Evolutionary conservation across 2,113 vertebrate species (phyloP), one percentile per base, ranked within the genome.

Genomic region (Neotragus pygmaeus): DNA sequence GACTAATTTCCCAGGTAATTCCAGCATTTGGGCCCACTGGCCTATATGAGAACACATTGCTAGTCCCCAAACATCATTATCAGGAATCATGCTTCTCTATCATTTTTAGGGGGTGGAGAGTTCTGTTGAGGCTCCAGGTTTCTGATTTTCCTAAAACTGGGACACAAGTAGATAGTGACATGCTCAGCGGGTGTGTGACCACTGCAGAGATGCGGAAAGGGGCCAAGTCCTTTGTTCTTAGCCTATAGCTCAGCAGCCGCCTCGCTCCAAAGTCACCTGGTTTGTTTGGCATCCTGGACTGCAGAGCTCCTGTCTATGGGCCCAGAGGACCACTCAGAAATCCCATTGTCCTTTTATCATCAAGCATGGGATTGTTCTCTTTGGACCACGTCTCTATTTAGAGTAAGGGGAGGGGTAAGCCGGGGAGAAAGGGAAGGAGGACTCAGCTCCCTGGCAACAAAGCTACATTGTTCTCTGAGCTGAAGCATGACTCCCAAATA

Each of bases 201-300:
- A 93, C 53, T 14, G 28, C 11, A 23, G 36, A n/a, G 75, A 66
- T 4, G 1, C 0, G 5, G 91, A 93, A 80, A 75, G 7, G 23
- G 64, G 89, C 87, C 93, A 96, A 75, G 14, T 75, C 64, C 30
- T 97, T 96, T 96, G 84, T 96, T 88, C 28, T 77, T 16, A 27
- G 55, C 28, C 66, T 39, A 33, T 1, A 88, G 66, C 75, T 58
- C 55, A 43, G 25, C 51, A 85, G 60, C 93, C n/a, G 53, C 84
- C 43, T 88, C 0, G 3, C 28, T 77, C 90, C 90, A 84, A 88
- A 96, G 92, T 75, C 83, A 58, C 47, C 39, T 60, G 66, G 75
- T 95, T 80, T 93, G n/a, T 77, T 73, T 96, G 97, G 66, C 90
- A 78, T 47, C 64, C 51, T 92, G 82, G 84, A 66, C 36, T 10